These are phyloP conservation scores for Coregonus sp. DNA, from an alignment of 2,797 vertebrate species.

Conservation along the genomic window DNA sequence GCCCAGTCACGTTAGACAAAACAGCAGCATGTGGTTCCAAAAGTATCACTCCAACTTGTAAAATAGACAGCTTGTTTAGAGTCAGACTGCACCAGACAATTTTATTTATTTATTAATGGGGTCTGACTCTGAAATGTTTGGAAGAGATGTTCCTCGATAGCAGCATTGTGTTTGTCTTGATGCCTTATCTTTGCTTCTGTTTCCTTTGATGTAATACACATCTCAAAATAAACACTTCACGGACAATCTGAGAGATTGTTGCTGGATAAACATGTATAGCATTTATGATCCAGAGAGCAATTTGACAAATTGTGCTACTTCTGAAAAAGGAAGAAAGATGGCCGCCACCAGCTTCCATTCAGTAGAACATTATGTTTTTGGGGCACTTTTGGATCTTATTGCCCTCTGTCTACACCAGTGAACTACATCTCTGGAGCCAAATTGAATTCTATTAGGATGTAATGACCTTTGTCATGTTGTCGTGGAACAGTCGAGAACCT, in stretches of 20 bases:
- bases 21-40: neutral
- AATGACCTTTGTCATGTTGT: neutral
- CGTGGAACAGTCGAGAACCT: neutral
- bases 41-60: neutral
- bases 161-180: constrained; percentile 1
- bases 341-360: neutral
- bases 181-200: constrained; percentile 10
- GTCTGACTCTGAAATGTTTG: constrained; percentile 11
- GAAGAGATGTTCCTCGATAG: constrained; percentile 2
- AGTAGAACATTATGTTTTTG: neutral
- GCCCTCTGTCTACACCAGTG: neutral
- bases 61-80: neutral
- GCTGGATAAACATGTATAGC: constrained; percentile 20
- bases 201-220: constrained; percentile 4
- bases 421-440: neutral
- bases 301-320: neutral
- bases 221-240: constrained; percentile 10
- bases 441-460: neutral
- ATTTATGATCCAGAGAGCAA: constrained; percentile 4
- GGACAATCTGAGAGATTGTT: neutral
- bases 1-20: neutral
- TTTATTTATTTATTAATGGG: neutral
- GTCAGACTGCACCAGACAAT: constrained; percentile 3
- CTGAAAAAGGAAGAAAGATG: neutral
- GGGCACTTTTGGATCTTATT: neutral